phyloP scores from a whole-genome alignment of 2,113 vertebrate genomes.

The Lepisosteus oculatus region DNA sequence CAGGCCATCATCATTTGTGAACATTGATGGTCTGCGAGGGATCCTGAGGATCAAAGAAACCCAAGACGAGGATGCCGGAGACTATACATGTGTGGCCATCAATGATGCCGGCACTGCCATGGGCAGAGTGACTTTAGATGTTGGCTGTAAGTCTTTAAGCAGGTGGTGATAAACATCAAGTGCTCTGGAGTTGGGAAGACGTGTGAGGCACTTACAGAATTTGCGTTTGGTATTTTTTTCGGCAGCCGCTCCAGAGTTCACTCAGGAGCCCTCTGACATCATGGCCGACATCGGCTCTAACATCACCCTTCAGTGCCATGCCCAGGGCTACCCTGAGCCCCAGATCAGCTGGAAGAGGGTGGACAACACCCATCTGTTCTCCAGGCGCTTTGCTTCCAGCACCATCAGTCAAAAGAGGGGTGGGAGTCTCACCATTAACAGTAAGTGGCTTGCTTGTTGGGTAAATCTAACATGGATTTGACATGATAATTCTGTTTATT shows the following conservation, averaged over 20 bases:
- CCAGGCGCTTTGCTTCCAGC: constrained; percentile 60
- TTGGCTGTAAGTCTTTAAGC: constrained; percentile 78
- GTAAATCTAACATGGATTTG: too few relatives aligned
- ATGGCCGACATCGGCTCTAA: constrained; percentile 82
- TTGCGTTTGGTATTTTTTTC: constrained; percentile 20
- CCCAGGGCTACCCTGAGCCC: constrained; percentile 81
- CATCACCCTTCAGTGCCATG: constrained; percentile 74
- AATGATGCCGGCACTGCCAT: constrained; percentile 82
- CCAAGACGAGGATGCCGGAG: constrained; percentile 80
- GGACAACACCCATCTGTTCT: constrained; percentile 67
- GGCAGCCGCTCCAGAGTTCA: constrained; percentile 81
- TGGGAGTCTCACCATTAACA: constrained; percentile 74
- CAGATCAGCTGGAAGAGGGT: constrained; percentile 77
- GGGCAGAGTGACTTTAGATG: constrained; percentile 81
- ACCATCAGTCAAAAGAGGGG: constrained; percentile 66
- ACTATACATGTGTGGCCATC: constrained; percentile 83
- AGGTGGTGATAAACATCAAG: neutral
- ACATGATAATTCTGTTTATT: too few relatives aligned
- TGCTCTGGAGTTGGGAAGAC: neutral
- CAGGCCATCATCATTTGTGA: constrained; percentile 68
- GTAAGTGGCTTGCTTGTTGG: constrained; percentile 51
- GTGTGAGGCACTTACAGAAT: neutral
- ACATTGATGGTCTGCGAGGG: constrained; percentile 66
- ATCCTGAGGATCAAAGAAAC: constrained; percentile 81
- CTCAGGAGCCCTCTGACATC: constrained; percentile 70